phyloP scores from a whole-genome alignment of 2,797 vertebrate genomes.

The Australoheros facetus region DNA sequence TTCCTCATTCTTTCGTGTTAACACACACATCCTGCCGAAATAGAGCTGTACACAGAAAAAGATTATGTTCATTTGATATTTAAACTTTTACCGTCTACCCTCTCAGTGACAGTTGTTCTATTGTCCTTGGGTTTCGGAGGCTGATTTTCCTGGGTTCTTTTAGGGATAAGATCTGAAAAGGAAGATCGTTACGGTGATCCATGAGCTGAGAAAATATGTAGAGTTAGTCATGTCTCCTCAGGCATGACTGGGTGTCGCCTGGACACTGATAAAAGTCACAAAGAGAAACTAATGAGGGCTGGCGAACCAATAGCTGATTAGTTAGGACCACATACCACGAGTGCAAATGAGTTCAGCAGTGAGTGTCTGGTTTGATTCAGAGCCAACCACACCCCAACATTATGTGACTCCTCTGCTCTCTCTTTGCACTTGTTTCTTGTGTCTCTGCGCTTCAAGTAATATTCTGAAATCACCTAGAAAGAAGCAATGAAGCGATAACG shows the following conservation, averaged over 20 bases:
- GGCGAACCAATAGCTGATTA: neutral
- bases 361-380: neutral
- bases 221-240: constrained; percentile 18
- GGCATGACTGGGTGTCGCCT: constrained; percentile 1
- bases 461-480: neutral
- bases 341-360: neutral
- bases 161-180: constrained; percentile 49
- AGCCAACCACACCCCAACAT: neutral
- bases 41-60: neutral
- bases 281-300: neutral
- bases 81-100: neutral
- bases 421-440: neutral
- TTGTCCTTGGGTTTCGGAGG: constrained; percentile 8
- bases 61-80: neutral
- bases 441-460: neutral
- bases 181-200: neutral
- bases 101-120: neutral
- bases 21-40: neutral
- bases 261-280: neutral
- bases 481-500: fast-evolving
- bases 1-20: neutral
- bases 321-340: neutral
- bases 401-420: neutral
- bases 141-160: constrained; percentile 22
- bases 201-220: constrained; percentile 34